These are phyloP conservation scores for Eurystomus gularis DNA, from an alignment of 2,113 vertebrate species.

Conservation along the genomic window DNA sequence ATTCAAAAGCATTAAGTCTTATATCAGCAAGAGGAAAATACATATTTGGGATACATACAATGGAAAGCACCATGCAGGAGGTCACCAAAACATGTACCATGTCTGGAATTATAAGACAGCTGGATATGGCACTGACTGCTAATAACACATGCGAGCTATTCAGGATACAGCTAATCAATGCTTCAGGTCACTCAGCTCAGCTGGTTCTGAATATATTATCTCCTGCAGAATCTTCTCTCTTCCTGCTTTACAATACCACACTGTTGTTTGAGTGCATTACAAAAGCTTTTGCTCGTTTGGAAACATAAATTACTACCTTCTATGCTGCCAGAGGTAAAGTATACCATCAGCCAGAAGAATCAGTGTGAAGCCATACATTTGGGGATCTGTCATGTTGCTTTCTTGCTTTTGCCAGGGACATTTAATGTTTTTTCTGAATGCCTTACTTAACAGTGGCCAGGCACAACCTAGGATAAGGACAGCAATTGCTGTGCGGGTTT, in stretches of 20 bases:
- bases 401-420: neutral
- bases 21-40: neutral
- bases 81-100: neutral
- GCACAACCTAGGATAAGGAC: neutral
- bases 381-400: neutral
- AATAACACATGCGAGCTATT: neutral
- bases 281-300: neutral
- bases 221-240: neutral
- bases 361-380: neutral
- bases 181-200: neutral
- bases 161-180: neutral
- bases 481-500: constrained; percentile 21
- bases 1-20: neutral
- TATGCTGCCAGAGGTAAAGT: neutral
- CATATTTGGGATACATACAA: neutral
- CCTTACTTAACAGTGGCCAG: neutral
- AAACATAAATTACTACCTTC: neutral
- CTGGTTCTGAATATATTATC: neutral
- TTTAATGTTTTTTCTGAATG: neutral
- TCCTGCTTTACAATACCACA: neutral
- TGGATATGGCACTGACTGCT: neutral
- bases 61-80: neutral
- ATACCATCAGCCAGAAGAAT: neutral
- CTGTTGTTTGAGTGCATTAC: neutral
- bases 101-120: neutral